phyloP scores from a whole-genome alignment of 2,888 invertebrate genomes.

The Bombylius discolor region DNA sequence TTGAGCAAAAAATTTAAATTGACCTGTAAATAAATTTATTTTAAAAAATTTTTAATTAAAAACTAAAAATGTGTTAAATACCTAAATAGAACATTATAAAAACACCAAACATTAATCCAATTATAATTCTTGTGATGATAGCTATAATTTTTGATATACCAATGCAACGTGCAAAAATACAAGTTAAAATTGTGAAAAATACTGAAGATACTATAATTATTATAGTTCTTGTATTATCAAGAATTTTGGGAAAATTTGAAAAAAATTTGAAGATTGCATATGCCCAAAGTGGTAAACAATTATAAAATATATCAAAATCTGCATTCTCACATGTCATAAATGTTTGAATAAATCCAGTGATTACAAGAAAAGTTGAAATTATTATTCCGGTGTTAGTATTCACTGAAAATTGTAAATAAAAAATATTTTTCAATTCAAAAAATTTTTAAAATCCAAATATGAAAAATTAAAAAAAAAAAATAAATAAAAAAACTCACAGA shows the following conservation, averaged over 20 bases:
- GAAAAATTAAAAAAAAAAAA: background rate
- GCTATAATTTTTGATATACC: background rate
- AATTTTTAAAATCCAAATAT: too few relatives aligned
- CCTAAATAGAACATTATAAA: background rate
- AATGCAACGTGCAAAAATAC: background rate
- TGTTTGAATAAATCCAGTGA: background rate
- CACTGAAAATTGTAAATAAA: background rate
- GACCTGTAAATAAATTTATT: background rate
- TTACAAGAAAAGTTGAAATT: background rate
- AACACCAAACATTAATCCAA: background rate
- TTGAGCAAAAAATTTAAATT: background rate
- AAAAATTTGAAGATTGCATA: background rate
- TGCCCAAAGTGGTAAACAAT: background rate
- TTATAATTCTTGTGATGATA: background rate
- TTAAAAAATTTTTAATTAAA: too few relatives aligned
- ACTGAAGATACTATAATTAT: background rate
- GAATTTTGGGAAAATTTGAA: background rate
- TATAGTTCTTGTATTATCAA: background rate
- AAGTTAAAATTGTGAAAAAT: background rate
- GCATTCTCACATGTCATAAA: background rate
- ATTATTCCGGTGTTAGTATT: background rate
- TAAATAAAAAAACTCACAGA: slow-evolving; percentile 1
- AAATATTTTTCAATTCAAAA: too few relatives aligned
- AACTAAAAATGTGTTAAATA: background rate
- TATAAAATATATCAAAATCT: background rate